Conservation (phyloP, 2,888 invertebrate genomes). For the Acrobasis repandana region DNA sequence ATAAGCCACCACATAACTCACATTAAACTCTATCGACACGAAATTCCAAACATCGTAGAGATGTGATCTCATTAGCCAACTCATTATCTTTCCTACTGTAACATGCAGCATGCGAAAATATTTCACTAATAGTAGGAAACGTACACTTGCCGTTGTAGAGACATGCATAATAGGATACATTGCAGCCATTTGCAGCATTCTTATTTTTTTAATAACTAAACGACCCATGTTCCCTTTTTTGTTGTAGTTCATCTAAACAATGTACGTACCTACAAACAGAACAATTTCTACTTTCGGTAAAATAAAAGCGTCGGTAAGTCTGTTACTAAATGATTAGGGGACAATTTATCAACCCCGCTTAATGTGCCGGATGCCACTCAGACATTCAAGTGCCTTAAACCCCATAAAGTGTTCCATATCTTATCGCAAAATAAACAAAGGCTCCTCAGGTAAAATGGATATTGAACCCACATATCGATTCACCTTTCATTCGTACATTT, state of each 20-base stretch:
- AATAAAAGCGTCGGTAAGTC: too few relatives aligned
- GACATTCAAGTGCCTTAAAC: not conserved
- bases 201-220: not conserved
- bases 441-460: not conserved
- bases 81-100: not conserved
- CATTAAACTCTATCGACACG: not conserved
- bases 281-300: too few relatives aligned
- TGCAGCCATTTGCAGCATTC: not conserved
- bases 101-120: not conserved
- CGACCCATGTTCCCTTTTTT: too few relatives aligned
- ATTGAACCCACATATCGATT: not conserved
- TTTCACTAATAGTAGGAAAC: not conserved
- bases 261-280: too few relatives aligned
- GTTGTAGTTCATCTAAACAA: too few relatives aligned
- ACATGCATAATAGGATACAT: not conserved
- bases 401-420: not conserved
- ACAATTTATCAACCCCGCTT: not conserved
- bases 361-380: not conserved
- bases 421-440: not conserved
- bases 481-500: not conserved
- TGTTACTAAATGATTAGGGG: not conserved
- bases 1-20: slow-evolving; percentile 2
- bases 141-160: not conserved
- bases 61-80: slow-evolving; percentile 9
- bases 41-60: slow-evolving; percentile 6